A percentile compares a stretch with the other conserved stretches of the same genome.
Evolutionary conservation across 1,140 invertebrate genomes (phyloP).

Genomic region (Dryas iulia): DNA sequence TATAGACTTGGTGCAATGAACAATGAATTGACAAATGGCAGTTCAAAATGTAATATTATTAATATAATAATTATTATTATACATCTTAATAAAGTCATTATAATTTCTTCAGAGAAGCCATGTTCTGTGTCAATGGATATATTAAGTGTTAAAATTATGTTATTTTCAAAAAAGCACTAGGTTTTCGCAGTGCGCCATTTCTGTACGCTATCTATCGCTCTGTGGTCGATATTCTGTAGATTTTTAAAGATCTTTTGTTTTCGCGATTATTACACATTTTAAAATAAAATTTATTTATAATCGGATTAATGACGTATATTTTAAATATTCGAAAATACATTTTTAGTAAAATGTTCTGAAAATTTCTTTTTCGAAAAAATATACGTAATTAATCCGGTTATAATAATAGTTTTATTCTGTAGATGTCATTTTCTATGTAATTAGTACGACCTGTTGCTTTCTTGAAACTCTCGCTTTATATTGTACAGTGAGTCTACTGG

Average conservation of each 20-base stretch:
- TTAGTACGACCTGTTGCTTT: conserved; percentile 72
- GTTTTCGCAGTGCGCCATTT: conserved; percentile 38
- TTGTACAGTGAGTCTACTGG: conserved; percentile 66
- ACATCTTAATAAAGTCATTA: too few relatives aligned
- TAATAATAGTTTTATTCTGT: conserved; percentile 23
- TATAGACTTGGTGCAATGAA: too few relatives aligned
- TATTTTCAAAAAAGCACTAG: conserved; percentile 69
- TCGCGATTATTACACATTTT: too few relatives aligned
- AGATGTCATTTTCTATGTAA: conserved; percentile 8
- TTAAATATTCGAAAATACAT: neutral
- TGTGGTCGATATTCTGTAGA: conserved; percentile 16
- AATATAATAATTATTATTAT: too few relatives aligned
- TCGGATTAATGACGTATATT: too few relatives aligned
- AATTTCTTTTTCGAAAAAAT: too few relatives aligned
- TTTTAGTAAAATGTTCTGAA: neutral
- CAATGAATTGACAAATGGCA: too few relatives aligned
- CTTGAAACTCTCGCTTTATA: conserved; percentile 73
- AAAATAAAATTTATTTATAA: too few relatives aligned
- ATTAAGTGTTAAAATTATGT: conserved; percentile 42
- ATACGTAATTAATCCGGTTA: too few relatives aligned
- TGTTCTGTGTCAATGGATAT: conserved; percentile 71
- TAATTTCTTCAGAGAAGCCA: conserved; percentile 36
- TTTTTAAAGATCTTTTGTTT: too few relatives aligned
- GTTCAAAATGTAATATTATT: too few relatives aligned
- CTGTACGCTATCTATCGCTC: conserved; percentile 31